A percentile compares a stretch with the other conserved stretches of the same genome.
phyloP scores from a whole-genome alignment of 1,140 invertebrate genomes.

The Lerema accius region DNA sequence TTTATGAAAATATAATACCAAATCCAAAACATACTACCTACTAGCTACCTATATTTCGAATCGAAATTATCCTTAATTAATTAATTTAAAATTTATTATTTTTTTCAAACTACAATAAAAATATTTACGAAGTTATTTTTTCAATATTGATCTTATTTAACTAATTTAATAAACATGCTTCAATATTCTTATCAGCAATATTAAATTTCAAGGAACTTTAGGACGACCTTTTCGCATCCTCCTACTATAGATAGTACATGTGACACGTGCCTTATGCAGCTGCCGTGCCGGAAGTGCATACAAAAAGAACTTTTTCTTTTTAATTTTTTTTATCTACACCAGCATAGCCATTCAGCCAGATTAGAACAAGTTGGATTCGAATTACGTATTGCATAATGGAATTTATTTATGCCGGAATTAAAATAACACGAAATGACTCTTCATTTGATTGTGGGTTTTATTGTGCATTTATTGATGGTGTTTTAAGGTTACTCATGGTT shows the following conservation, averaged over 20 bases:
- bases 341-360: constrained; percentile 41
- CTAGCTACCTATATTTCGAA: no score
- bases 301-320: constrained; percentile 37
- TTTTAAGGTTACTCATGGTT: neutral
- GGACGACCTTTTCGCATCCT: constrained; percentile 8
- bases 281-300: constrained; percentile 50
- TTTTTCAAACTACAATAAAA: no score
- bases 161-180: neutral
- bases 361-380: constrained; percentile 49
- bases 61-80: no score
- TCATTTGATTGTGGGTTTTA: constrained; percentile 22
- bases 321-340: constrained; percentile 41
- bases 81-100: no score
- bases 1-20: no score
- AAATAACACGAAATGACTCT: constrained; percentile 29
- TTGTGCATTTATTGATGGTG: constrained; percentile 11
- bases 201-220: neutral
- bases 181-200: neutral
- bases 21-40: no score
- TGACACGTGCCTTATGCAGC: constrained; percentile 54
- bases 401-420: constrained; percentile 31
- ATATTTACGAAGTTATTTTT: no score
- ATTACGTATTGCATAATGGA: constrained; percentile 38
- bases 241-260: constrained; percentile 24
- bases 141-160: no score